Evolutionary conservation across 2,888 invertebrate species (phyloP), one percentile per base, ranked within the genome.

Genomic region (Tenthredo distinguenda): DNA sequence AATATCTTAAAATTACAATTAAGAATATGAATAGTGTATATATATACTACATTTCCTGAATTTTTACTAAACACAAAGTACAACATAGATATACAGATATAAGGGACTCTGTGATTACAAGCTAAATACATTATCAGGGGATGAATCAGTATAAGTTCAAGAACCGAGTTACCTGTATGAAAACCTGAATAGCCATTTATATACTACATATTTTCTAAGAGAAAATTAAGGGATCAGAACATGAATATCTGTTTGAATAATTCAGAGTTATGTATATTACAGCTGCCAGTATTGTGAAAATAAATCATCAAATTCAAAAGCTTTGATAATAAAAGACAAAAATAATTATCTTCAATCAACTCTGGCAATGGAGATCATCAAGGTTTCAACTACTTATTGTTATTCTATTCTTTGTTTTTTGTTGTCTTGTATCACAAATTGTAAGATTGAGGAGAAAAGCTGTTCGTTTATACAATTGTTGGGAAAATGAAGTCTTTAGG

Each of bases 21-120:
- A 82, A 15, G n/a, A 43, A 65, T 82, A 65, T n/a, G 65, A 31
- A 62, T 82, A 82, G 18, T 76, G 5, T 82, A 65, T 82, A 82
- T 82, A 26, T 82, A 26, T 15, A 21, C 62, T 81, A 81, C 21
- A 81, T 81, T 83, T 68, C 83, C 83, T 83, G 83, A 83, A 81
- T 83, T 68, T 82, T 65, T 31, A 65, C 68, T 68, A 65, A 83
- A 83, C 71, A 83, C 83, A 83, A 68, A 68, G 43, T 83, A 83
- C 83, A 71, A 83, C 83, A 83, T 50, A 83, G 62, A 81, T 81
- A 62, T 81, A 81, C 37, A 81, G 62, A 62, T 81, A 62, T 43
- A 40, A 74, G 43, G 40, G 72, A 43, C 72, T 74, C 72, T 55
- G 68, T 5, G 43, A 72, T 74, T 74, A 74, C 31, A 43, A 50